A percentile compares a stretch with the other conserved stretches of the same genome.
phyloP scores from a whole-genome alignment of 2,888 invertebrate genomes.

The Bibio marci region DNA sequence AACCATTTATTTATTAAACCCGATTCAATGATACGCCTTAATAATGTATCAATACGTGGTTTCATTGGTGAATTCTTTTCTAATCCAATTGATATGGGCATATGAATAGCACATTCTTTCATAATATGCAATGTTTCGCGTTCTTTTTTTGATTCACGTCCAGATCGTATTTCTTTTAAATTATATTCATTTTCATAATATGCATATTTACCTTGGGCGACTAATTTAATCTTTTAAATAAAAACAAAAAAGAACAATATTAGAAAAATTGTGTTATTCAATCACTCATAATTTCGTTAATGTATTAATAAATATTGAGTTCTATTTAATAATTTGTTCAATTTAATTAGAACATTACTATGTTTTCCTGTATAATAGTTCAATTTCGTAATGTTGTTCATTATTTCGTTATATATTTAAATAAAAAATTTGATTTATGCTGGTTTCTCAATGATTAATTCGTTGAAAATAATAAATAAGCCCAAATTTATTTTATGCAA shows the following conservation, averaged over 20 bases:
- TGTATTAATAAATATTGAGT: no score
- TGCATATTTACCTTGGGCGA: conserved; percentile 53
- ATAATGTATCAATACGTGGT: conserved; percentile 44
- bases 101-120: conserved; percentile 61
- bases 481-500: no score
- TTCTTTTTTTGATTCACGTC: conserved; percentile 30
- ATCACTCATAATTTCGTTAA: no score
- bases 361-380: no score
- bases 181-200: conserved; percentile 65
- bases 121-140: conserved; percentile 50
- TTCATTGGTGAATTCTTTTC: conserved; percentile 69
- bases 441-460: no score
- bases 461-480: no score
- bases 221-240: conserved; percentile 34
- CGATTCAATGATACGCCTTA: conserved; percentile 51
- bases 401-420: no score
- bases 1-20: conserved; percentile 67
- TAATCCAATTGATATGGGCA: conserved; percentile 66
- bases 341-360: no score
- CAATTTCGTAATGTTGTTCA: no score
- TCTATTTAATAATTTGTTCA: no score
- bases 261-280: no score
- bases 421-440: background rate
- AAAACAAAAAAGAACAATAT: no score
- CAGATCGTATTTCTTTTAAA: conserved; percentile 45